Evolutionary conservation across 2,113 vertebrate species (phyloP), one percentile per base, ranked within the genome.

Genomic region (Uria aalge): DNA sequence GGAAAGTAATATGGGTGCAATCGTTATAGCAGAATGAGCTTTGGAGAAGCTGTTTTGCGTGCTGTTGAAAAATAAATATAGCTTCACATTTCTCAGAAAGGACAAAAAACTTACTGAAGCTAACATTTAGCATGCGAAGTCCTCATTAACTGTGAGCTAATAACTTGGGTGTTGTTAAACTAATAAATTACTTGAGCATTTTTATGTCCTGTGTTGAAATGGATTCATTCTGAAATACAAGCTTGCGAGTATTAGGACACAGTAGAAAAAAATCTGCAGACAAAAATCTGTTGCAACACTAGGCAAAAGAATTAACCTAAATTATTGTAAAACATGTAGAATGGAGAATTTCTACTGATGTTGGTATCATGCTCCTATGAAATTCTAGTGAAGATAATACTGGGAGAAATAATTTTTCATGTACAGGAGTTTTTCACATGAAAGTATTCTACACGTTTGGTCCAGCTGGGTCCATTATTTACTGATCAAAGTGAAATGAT

Each of bases 171-270:
- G 45, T 89, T 95, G 88, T 90, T 96, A 94, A 93, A 32, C 19
- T 72, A 86, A 81, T 24, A 68, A 89, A 95, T 97, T 93, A 76
- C 84, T 87, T 64, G 20, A 79, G 45, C 15, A 90, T 88, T 96
- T 95, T 96, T 89, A 71, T 91, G 53, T 57, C 47, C 68, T 66
- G 76, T 88, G 96, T 93, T 82, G 57, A 83, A 97, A 75, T 71
- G 18, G 27, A 96, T 95, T 96, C 56, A 69, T 95, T 96, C 23
- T 36, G 90, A 95, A 94, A 57, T 19, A 47, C 16, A 41, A 32
- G 73, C 15, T 71, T 30, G 9, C 4, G 27, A 82, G 59, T 38
- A 81, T 59, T 62, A 43, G 36, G 60, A 55, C 24, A 75, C 12
- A 85, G 16, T 5, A 57, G 36, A 34, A 5, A 59, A 48, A 85